Conservation (phyloP, 2,113 vertebrate species). For the Excalfactoria chinensis region DNA sequence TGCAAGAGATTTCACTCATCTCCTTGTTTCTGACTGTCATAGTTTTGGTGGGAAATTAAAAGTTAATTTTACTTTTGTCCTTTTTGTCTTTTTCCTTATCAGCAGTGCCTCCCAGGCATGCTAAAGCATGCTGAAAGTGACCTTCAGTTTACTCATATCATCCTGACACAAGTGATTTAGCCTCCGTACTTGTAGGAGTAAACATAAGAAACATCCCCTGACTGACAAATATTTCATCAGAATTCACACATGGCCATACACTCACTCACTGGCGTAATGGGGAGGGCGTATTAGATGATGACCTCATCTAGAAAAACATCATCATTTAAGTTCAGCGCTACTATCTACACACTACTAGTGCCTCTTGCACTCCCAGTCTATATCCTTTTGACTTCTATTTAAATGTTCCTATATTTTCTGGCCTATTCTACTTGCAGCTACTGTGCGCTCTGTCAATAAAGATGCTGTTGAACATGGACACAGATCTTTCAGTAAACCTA, state of each 20-base stretch:
- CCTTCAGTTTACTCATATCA: constrained; percentile 76
- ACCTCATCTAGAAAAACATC: constrained; percentile 4
- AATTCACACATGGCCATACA: background rate
- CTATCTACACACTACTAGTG: background rate
- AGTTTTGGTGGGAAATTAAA: constrained; percentile 72
- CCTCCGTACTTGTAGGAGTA: constrained; percentile 70
- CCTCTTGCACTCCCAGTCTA: background rate
- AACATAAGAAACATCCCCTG: constrained; percentile 55
- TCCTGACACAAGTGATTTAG: constrained; percentile 73
- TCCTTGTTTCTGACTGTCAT: constrained; percentile 42
- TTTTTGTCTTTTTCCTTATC: constrained; percentile 79
- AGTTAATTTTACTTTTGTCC: constrained; percentile 75
- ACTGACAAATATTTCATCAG: constrained; percentile 58
- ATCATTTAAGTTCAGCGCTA: background rate
- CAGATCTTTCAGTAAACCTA: background rate
- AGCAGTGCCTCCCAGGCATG: constrained; percentile 69
- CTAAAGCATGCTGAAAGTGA: constrained; percentile 75
- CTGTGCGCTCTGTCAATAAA: background rate
- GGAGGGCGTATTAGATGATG: background rate
- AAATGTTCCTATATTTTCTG: background rate
- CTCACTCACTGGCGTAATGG: background rate
- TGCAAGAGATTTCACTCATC: constrained; percentile 34
- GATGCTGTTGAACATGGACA: background rate
- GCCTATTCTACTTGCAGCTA: background rate
- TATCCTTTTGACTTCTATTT: background rate